phyloP scores from a whole-genome alignment of 2,113 vertebrate genomes.

The Rhinoderma darwinii region DNA sequence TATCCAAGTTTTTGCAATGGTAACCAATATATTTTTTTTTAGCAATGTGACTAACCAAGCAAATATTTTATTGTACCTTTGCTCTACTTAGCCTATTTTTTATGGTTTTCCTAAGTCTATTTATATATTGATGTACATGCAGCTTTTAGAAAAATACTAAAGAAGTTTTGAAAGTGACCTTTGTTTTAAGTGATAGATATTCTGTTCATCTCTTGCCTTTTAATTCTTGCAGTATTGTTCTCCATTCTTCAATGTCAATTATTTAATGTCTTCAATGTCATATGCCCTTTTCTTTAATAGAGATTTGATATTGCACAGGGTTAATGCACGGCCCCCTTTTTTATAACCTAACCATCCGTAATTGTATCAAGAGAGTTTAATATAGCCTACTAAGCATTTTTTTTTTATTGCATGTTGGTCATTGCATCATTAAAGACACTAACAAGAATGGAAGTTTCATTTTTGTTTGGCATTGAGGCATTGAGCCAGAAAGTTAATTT shows the following conservation, averaged over 20 bases:
- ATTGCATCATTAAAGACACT: conserved; percentile 38
- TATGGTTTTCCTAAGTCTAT: background rate
- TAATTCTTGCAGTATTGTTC: background rate
- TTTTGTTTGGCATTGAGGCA: conserved; percentile 33
- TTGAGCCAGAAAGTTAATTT: conserved; percentile 11
- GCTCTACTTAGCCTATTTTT: background rate
- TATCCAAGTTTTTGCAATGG: background rate
- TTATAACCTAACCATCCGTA: background rate
- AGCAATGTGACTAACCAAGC: no score
- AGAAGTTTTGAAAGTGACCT: background rate
- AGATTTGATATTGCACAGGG: background rate
- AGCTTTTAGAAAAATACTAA: background rate
- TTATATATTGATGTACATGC: background rate
- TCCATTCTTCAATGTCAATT: background rate
- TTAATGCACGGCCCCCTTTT: background rate
- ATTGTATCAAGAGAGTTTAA: background rate
- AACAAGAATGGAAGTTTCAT: conserved; percentile 35
- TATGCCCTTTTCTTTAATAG: background rate
- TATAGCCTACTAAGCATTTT: conserved; percentile 8
- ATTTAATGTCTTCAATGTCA: background rate
- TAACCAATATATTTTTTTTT: background rate
- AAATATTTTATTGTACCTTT: no score
- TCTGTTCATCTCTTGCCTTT: background rate
- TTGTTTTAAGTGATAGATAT: background rate
- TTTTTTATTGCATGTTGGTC: conserved; percentile 4